Evolutionary conservation across 2,797 vertebrate genomes (phyloP), one percentile per base, ranked within the genome.

Genomic region (Chromobotia macracanthus): DNA sequence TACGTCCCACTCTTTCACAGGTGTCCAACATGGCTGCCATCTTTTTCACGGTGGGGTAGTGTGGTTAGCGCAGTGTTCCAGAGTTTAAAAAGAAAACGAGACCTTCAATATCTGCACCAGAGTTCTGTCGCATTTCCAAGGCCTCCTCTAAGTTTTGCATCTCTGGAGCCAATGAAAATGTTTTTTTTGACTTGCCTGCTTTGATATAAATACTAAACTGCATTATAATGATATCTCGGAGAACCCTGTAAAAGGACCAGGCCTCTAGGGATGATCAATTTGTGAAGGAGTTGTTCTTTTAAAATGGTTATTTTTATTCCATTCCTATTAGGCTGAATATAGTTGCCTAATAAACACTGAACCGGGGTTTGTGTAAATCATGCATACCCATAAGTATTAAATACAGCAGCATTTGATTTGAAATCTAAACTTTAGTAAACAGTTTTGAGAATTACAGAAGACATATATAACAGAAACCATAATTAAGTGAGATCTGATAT

Each of bases 21-120:
- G 72, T 72, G 66, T 31, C 38, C 16, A 41, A 41, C 75, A 78
- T 25, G 35, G 19, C 82, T 61, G 80, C 60, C 77, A 77, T 66
- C 60, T 77, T 70, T 48, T 63, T 60, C 68, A 51, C 31, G 3
- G 38, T 31, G 28, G 67, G 68, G 28, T 16, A n/a, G 11, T 44
- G 16, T 28, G 53, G 41, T 46, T 21, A n/a, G 55, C 58, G 12
- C 75, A 19, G 74, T 68, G 21, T 77, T 69, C 38, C 58, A 35
- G 41, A 46, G 72, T 63, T 74, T 23, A 41, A 58, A 44, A 21
- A 11, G 53, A 77, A 69, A 77, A 46, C 11, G 25, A 69, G 75
- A 55, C 75, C 1, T 5, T 60, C 38, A 23, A 38, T 69, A 50
- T 63, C 38, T 61, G 53, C 13, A 44, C 13, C n/a, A 16, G 53